Evolutionary conservation across 30 jellyfish, hydroid and myxozoan species (phyloP).

Genomic region (Morbakka virulenta): DNA sequence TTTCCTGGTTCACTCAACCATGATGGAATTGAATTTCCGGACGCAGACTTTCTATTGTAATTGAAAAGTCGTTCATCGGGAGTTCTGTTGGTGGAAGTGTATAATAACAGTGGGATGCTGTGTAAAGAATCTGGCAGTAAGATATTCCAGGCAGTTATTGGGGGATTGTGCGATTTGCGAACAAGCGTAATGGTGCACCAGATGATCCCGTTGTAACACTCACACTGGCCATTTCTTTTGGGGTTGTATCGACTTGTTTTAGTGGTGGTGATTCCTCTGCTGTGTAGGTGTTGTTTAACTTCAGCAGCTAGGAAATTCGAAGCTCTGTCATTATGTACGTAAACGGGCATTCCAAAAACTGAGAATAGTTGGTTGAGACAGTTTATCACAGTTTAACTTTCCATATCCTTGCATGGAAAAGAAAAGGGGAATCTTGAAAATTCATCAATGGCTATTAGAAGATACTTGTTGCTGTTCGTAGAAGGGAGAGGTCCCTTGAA

Average conservation of each 20-base stretch:
- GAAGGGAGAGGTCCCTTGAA: slow-evolving; percentile 52
- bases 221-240: background rate
- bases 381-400: background rate
- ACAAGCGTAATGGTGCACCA: slow-evolving; percentile 43
- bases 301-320: background rate
- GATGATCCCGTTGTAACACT: slow-evolving; percentile 30
- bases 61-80: slow-evolving; percentile 15
- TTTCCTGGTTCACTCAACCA: slow-evolving; percentile 31
- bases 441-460: slow-evolving; percentile 32
- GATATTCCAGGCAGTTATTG: slow-evolving; percentile 3
- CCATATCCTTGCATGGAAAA: slow-evolving; percentile 18
- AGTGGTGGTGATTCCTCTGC: slow-evolving; percentile 18
- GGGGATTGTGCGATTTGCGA: slow-evolving; percentile 10
- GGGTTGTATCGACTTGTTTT: slow-evolving; percentile 17
- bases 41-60: background rate
- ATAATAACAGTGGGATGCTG: slow-evolving; percentile 3
- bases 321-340: slow-evolving; percentile 26
- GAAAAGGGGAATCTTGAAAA: slow-evolving; percentile 36
- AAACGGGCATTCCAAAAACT: slow-evolving; percentile 21
- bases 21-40: too few relatives aligned
- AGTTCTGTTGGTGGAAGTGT: slow-evolving; percentile 28
- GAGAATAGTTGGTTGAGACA: slow-evolving; percentile 7
- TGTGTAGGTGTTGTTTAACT: background rate
- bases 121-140: slow-evolving; percentile 24
- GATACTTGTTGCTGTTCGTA: slow-evolving; percentile 1